These are phyloP conservation scores for Prunella fulvescens DNA, from an alignment of 2,113 vertebrate genomes.

Conservation along the genomic window DNA sequence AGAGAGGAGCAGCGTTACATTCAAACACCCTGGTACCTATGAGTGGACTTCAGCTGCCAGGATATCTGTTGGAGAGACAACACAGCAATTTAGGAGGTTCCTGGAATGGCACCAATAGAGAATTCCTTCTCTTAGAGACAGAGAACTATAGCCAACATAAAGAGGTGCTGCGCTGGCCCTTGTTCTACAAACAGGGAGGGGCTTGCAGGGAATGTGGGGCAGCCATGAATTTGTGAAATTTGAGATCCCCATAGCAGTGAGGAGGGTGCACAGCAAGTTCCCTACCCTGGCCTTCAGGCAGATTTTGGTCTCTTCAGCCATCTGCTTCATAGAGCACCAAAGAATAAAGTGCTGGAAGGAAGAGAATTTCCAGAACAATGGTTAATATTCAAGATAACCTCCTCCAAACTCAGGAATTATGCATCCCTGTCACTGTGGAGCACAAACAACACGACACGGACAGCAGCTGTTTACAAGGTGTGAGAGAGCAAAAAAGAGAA, in stretches of 20 bases:
- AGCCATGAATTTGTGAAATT: not conserved
- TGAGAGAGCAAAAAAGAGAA: no score
- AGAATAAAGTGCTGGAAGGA: not conserved
- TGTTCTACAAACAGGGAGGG: not conserved
- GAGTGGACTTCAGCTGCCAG: not conserved
- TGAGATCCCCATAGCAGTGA: not conserved
- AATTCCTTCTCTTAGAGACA: not conserved
- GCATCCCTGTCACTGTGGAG: no score
- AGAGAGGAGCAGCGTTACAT: not conserved
- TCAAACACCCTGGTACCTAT: not conserved
- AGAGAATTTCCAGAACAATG: not conserved
- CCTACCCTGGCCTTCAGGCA: not conserved
- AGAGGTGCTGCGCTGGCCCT: not conserved
- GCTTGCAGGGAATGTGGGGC: not conserved
- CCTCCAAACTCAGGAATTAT: not conserved
- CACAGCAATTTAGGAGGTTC: not conserved
- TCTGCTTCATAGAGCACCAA: not conserved
- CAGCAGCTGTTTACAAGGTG: no score
- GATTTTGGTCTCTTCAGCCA: not conserved
- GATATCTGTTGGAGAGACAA: not conserved
- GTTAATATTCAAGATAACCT: not conserved
- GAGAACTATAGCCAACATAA: not conserved
- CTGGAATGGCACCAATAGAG: not conserved
- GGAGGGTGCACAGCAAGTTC: not conserved
- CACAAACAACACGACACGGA: no score